Evolutionary conservation across 1,140 invertebrate species (phyloP).

Genomic region (Aphidius gifuensis): DNA sequence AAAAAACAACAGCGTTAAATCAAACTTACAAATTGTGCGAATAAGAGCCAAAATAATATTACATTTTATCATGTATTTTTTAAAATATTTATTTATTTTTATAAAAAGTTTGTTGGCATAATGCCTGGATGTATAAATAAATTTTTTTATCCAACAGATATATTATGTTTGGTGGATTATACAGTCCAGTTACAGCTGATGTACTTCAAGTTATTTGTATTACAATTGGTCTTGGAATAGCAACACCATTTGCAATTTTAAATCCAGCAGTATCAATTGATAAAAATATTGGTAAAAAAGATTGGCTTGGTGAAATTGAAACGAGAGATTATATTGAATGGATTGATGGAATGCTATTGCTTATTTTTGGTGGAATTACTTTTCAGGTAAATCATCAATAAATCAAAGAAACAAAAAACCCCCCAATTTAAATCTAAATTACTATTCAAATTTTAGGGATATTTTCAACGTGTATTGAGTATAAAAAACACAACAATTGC

Average conservation of each 20-base stretch:
- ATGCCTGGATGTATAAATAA: neutral
- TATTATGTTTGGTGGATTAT: constrained; percentile 76
- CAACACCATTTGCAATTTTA: constrained; percentile 59
- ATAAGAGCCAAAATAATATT: no score
- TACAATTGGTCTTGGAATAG: constrained; percentile 67
- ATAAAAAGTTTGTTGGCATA: neutral
- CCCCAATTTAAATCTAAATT: neutral
- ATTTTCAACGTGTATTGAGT: constrained; percentile 79
- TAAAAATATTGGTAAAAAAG: constrained; percentile 50
- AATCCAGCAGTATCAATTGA: constrained; percentile 60
- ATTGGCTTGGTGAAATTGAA: constrained; percentile 67
- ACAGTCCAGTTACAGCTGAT: constrained; percentile 79
- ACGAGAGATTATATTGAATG: constrained; percentile 61
- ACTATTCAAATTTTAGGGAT: constrained; percentile 58
- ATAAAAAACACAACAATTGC: constrained; percentile 69
- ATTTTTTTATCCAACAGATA: constrained; percentile 52
- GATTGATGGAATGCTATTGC: constrained; percentile 68
- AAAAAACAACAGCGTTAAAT: neutral
- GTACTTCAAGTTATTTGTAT: constrained; percentile 79
- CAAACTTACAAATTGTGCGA: no score
- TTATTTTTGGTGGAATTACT: constrained; percentile 80
- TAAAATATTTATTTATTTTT: neutral
- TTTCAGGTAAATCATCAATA: constrained; percentile 65
- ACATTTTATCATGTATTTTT: neutral
- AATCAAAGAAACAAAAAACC: neutral